Evolutionary conservation across 1,140 invertebrate species (phyloP), one percentile per base, ranked within the genome.

Genomic region (Mercenaria mercenaria): DNA sequence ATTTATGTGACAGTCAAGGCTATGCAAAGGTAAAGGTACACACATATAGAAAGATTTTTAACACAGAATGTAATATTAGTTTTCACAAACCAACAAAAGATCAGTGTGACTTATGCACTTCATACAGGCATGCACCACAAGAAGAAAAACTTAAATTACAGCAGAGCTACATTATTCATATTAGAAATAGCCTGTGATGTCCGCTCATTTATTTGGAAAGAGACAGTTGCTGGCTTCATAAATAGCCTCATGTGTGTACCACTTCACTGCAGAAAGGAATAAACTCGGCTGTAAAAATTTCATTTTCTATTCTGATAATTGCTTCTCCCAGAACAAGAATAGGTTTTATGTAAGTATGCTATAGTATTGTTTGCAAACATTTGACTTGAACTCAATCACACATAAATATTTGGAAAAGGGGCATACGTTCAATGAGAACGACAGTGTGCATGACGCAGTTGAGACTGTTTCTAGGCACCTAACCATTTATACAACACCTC

Each of bases 371-470:
- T 0, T 82, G 8, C 50, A 82, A 61, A 82, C 3, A 39, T 82
- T 82, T 32, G 26, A 67, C 59, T 8, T 82, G 8, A 11, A 52
- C 2, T 79, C 76, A 50, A 74, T 34, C 26, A 32, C 50, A 29
- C 85, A 87, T n/a, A 77, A 77, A 34, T 77, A 77, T 32, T 56
- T 87, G 15, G 85, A 87, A 79, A 87, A 77, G n/a, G 83, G 83
- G 23, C 69, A 77, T 52, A 86, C 83, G 11, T 64, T 39, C 23
- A 86, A 86, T 61, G 69, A 86, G 47, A 76, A 50, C 52, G 43
- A 87, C 43, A 41, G 29, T 20, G 32, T 87, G 23, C 52, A 79
- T 77, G 32, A 72, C 41, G 85, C 85, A 6, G 43, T 87, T 13
- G 72, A 87, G 41, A 59, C 13, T 39, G 85, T 72, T n/a, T 59